These are phyloP conservation scores for Drosophila subpulchrella DNA, from an alignment of 1,140 invertebrate genomes.

Conservation along the genomic window DNA sequence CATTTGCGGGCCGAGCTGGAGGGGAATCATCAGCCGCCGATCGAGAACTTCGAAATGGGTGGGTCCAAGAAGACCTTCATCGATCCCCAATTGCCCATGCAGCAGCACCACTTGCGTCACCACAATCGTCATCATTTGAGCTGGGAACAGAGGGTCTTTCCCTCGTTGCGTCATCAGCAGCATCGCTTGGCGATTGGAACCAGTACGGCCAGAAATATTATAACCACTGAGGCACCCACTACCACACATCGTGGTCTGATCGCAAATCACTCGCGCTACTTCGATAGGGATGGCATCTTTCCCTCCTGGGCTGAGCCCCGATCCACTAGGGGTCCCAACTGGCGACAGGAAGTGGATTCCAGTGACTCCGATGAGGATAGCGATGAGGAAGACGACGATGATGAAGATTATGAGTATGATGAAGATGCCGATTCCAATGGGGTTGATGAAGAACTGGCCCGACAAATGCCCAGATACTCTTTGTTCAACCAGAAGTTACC, in stretches of 20 bases:
- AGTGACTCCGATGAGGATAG: slow-evolving; percentile 45
- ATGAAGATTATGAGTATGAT: slow-evolving; percentile 30
- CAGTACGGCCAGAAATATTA: slow-evolving; percentile 3
- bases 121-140: slow-evolving; percentile 68
- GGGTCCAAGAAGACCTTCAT: slow-evolving; percentile 1
- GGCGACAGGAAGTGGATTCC: slow-evolving; percentile 54
- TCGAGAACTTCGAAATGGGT: slow-evolving; percentile 4
- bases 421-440: slow-evolving; percentile 21
- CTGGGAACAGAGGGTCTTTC: slow-evolving; percentile 70
- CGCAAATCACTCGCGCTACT: slow-evolving; percentile 48
- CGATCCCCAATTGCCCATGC: slow-evolving; percentile 39
- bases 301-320: slow-evolving; percentile 57
- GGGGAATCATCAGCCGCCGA: slow-evolving; percentile 39
- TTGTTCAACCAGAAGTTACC: slow-evolving; percentile 58
- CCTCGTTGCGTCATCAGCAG: slow-evolving; percentile 47
- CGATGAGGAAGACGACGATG: slow-evolving; percentile 55
- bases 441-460: slow-evolving; percentile 40
- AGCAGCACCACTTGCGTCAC: slow-evolving; percentile 70
- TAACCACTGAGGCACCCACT: slow-evolving; percentile 34
- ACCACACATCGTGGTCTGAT: slow-evolving; percentile 25
- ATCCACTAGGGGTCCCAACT: slow-evolving; percentile 64
- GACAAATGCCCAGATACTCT: slow-evolving; percentile 72
- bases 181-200: slow-evolving; percentile 32
- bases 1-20: slow-evolving; percentile 65
- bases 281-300: slow-evolving; percentile 66